Conservation (phyloP, 1,140 invertebrate genomes). For the Bombus difficillimus region DNA sequence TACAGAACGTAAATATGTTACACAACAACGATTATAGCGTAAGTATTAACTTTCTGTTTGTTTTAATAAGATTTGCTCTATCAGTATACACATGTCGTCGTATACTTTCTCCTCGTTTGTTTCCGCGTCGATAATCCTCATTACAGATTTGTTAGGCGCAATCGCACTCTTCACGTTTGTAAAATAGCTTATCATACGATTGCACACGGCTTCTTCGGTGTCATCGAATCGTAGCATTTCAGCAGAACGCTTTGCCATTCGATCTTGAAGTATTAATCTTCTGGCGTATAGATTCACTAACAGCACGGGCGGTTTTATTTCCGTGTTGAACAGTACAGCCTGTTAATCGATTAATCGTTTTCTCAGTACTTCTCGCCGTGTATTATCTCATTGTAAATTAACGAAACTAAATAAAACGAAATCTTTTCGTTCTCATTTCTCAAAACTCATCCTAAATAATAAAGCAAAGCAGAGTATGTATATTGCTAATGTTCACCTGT, state of each 20-base stretch:
- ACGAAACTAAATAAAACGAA: background rate
- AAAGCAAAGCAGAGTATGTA: background rate
- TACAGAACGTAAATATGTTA: background rate
- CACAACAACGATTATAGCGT: background rate
- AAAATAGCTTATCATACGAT: conserved; percentile 62
- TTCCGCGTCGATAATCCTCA: conserved; percentile 58
- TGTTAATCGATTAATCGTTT: conserved; percentile 15
- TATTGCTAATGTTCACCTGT: conserved; percentile 51
- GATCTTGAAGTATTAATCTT: conserved; percentile 55
- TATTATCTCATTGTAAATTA: no score
- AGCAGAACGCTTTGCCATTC: conserved; percentile 41
- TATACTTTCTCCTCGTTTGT: conserved; percentile 58
- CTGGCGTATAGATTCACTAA: conserved; percentile 61
- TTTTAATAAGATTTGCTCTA: background rate
- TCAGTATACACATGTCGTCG: background rate
- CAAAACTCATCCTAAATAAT: background rate
- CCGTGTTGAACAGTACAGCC: conserved; percentile 51
- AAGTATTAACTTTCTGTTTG: background rate
- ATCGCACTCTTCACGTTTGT: conserved; percentile 44
- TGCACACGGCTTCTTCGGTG: conserved; percentile 42
- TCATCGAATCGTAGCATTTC: conserved; percentile 61
- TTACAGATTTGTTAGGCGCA: conserved; percentile 53
- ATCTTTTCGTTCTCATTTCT: background rate
- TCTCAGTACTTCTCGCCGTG: background rate
- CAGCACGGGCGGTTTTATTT: conserved; percentile 58